Evolutionary conservation across 1,140 invertebrate species (phyloP), one percentile per base, ranked within the genome.

Genomic region (Maconellicoccus hirsutus): DNA sequence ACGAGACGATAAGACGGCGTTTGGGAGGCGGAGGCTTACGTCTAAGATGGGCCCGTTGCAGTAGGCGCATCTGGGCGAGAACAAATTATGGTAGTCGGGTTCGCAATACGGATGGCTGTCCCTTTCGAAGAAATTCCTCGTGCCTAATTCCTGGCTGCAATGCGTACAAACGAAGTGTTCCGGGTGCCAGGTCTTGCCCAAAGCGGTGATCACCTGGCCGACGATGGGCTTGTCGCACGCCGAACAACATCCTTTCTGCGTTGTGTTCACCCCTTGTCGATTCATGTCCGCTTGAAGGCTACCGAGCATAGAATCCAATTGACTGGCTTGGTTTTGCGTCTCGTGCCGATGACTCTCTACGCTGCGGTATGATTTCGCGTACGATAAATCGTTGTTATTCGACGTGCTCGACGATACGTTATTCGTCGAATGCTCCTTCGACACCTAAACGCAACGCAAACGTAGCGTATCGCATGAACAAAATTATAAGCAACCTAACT

Each of bases 161-260:
- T 98, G 94, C 71, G 89, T 90, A 83, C 98, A 99, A 3, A 89
- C 92, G 81, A 99, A 99, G 80, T 99, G 97, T 82, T 99, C 96
- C 12, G 96, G 95, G 81, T 99, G 97, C 96, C 96, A 99, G n/a
- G 96, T 97, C 80, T 95, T 93, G 26, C 96, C 97, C 75, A 99
- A 78, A 0, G 97, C 97, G 33, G 95, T 98, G 75, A 97, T 92
- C 70, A 94, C 91, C 86, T 97, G 94, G 74, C 96, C 96, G 39
- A 98, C 93, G 80, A 99, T 98, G 19, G 95, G 93, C 78, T 99
- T 98, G 79, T 95, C 92, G 84, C 96, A 99, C 71, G 93, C 94
- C 78, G 87, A 94, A 87, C 96, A 98, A 82, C 94, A 95, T 75
- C 96, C 97, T 83, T 98, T 98, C 78, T 98, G 93, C 73, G 94